Evolutionary conservation across 2,888 invertebrate genomes (phyloP).

Genomic region (Agonopterix arenella): DNA sequence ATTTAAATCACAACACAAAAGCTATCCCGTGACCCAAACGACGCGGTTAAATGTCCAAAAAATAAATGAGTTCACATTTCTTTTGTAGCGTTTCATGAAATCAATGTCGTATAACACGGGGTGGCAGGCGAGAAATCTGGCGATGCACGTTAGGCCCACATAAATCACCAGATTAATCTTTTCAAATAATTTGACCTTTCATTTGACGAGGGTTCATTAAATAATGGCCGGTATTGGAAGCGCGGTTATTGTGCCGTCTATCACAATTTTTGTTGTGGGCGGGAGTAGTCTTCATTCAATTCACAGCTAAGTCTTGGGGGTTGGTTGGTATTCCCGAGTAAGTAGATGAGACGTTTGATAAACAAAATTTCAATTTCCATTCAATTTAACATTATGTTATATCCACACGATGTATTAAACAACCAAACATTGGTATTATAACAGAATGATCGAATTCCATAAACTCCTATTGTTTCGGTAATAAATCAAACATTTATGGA

Average conservation of each 20-base stretch:
- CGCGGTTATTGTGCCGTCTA: constrained; percentile 72
- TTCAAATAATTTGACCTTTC: constrained; percentile 77
- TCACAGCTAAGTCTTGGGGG: constrained; percentile 15
- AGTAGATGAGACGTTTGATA: constrained; percentile 18
- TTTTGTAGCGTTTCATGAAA: constrained; percentile 39
- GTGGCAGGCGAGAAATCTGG: constrained; percentile 61
- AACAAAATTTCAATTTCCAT: constrained; percentile 10
- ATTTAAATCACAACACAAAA: constrained; percentile 21
- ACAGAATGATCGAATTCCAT: constrained; percentile 17
- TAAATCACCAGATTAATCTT: constrained; percentile 75
- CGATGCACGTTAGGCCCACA: constrained; percentile 61
- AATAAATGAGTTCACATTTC: constrained; percentile 32
- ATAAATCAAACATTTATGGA: constrained; percentile 13
- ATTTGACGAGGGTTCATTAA: constrained; percentile 76
- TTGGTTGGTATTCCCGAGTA: constrained; percentile 4
- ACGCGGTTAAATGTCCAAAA: constrained; percentile 23
- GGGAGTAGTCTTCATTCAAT: constrained; percentile 36
- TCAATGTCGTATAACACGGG: constrained; percentile 48
- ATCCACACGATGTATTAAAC: constrained; percentile 1
- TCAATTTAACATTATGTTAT: constrained; percentile 5
- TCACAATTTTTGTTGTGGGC: constrained; percentile 65
- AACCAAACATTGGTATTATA: constrained; percentile 2
- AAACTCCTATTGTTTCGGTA: constrained; percentile 16
- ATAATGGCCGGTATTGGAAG: constrained; percentile 67
- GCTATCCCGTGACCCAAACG: constrained; percentile 13